Evolutionary conservation across 2,113 vertebrate genomes (phyloP).

Genomic region (Hydropotes inermis): DNA sequence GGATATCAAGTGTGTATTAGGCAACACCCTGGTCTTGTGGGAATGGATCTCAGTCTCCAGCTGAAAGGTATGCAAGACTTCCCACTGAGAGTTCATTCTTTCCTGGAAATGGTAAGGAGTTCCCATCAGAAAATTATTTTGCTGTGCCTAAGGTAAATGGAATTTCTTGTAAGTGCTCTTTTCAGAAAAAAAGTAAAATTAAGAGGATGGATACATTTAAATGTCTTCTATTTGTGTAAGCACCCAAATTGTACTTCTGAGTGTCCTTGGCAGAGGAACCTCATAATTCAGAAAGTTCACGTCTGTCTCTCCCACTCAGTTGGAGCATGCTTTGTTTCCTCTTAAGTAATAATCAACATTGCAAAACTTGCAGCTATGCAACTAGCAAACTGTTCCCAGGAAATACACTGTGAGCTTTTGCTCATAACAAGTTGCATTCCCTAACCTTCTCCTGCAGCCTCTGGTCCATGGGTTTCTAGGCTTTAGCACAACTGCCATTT

Average conservation of each 20-base stretch:
- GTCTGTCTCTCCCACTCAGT: slow-evolving; percentile 34
- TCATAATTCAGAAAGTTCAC: not conserved
- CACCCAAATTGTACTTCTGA: not conserved
- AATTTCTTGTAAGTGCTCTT: not conserved
- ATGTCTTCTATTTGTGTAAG: not conserved
- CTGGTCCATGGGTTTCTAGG: not conserved
- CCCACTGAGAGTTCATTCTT: not conserved
- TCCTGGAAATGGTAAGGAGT: not conserved
- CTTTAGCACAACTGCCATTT: not conserved
- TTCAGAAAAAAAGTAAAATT: not conserved
- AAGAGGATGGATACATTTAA: not conserved
- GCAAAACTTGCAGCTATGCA: slow-evolving; percentile 36
- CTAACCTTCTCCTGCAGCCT: not conserved
- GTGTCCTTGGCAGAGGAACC: not conserved
- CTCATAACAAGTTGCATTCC: not conserved
- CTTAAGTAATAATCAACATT: slow-evolving; percentile 57
- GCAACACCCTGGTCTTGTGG: not conserved
- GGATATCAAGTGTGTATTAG: not conserved
- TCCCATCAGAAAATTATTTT: slow-evolving; percentile 2
- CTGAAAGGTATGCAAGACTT: not conserved
- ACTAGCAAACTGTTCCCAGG: not conserved
- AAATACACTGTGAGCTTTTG: not conserved
- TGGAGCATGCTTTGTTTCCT: slow-evolving; percentile 21
- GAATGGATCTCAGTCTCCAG: not conserved
- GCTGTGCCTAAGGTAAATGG: not conserved